Base-by-base conservation (phyloP, 2,113 vertebrate species). In the Apteryx owenii region DNA sequence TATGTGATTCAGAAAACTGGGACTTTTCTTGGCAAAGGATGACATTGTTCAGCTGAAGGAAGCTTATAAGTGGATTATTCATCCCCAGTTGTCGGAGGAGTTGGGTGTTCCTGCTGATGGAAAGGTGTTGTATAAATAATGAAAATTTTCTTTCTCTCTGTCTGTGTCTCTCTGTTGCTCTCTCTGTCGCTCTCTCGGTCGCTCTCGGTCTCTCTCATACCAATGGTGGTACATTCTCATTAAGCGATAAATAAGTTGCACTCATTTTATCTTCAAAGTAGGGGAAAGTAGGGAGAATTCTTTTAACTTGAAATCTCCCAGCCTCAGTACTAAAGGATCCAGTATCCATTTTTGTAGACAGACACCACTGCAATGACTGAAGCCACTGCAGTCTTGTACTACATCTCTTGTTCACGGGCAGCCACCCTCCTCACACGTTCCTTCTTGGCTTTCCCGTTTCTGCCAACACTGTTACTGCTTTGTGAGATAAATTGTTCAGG, bases 11-110 rank as follows among this genome's bases (percentile, higher is more conserved):
- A 99, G 99, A 97, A 99, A 99, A 90, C 99, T 99, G 96, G 98
- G 96, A 62, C 81, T 98, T 90, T 97, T 97, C 28, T 96, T 99
- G 76, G 98, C 97, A 80, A 99, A 99, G 96, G 98, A 99, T 69
- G 99, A 99, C 84, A 94, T 99, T 73, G 86, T 99, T 96, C 99
- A 98, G 95, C 98, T 99, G 93, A 99, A 99, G 96, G 99, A 99
- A 96, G 99, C 99, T 62, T 99, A 99, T 96, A 99, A 99, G 90
- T 99, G 99, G 99, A 98, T 99, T 93, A 98, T 99, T 96, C 99
- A 99, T 94, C 98, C 98, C 75, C 97, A 98, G 70, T 95, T 99
- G 53, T 97, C 99, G 36, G 99, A 98, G 95, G 98, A 99, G 92
- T 97, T 99, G 96, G 98, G 98, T 51, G 98, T 99, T 61, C 98